Base-by-base conservation (phyloP, 1,140 invertebrate species). In the Nomia melanderi region DNA sequence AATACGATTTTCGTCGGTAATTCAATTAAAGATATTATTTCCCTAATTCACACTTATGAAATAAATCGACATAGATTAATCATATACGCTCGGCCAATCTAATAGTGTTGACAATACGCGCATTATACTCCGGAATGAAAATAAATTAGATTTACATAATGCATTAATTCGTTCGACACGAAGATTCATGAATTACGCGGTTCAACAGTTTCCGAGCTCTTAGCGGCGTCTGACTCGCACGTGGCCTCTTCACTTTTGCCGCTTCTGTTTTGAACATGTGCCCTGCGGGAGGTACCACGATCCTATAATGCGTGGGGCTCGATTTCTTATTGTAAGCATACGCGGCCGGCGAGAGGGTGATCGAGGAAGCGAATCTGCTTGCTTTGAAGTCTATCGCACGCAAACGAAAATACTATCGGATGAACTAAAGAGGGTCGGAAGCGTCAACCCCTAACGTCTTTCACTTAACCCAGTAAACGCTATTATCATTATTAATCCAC, bases 241-340 rank as follows among this genome's bases (percentile, higher is more conserved):
- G 88, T 90, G 89, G 59, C 83, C 85, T 82, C 76, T 67, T 77
- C 75, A 71, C 79, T 82, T 85, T 77, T 86, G 81, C 76, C 74
- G 87, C 85, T 88, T 89, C 89, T 90, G 89, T 88, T 90, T 86
- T 79, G 79, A 90, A 89, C 88, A 82, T 86, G 69, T 81, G 73
- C 86, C 81, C 83, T 81, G 79, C 87, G 84, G 84, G 85, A 83
- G 84, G 77, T 59, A 73, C 71, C 85, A 79, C 81, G 82, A 88
- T 88, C 87, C 84, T 66, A 80, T 87, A 85, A 87, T 80, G 70
- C 82, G 79, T 80, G 76, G 81, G 80, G 84, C 82, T 85, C 86
- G 78, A 85, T 89, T 88, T 88, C 88, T 90, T 88, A 86, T 85
- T 60, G 54, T 17, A n/a, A 17, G n/a, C 53, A 66, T 17, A 57